Evolutionary conservation across 64 coral and sea anemone species (phyloP), one percentile per base, ranked within the genome.

Genomic region (Stichodactyla mertensii): DNA sequence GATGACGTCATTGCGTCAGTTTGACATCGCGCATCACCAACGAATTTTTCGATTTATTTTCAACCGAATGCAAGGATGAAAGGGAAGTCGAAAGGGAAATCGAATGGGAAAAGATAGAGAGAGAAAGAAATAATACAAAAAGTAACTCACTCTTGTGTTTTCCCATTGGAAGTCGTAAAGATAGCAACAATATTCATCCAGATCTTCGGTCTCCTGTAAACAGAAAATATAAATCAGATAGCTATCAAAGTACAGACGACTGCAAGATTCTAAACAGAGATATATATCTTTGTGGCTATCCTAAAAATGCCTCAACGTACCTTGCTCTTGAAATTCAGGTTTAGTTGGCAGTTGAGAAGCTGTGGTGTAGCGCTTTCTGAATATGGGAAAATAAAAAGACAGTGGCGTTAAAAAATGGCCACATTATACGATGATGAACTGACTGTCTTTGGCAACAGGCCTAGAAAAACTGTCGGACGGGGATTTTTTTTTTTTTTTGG

Each of bases 131-230:
- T 7, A 13, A 88, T 24, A 79, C 55, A 19, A 82, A n/a, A 7
- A 70, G 18, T 0, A 24, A 83, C 86, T 77, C 14, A 92, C 91
- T 62, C 62, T 45, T 4, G 86, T 83, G 52, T 88, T 88, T 71
- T 92, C 80, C 26, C 88, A 79, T 18, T 88, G 91, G 55, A 92
- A 92, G 20, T 92, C 86, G 57, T 92, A 92, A 14, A 92, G 78
- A 16, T 92, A 92, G 22, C n/a, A 54, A 10, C 61, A 82, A 59
- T 14, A 82, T 55, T 22, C 78, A 81, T 81, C 53, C 53, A 28
- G 14, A 53, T 81, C 15, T 19, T 52, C 51, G 8, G 18, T 19
- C 2, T 81, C 19, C 78, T 81, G 45, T 23, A 0, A 80, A 52
- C 0, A 51, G 2, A 0, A 45, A 78, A 80, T 1, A 51, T 52